Base-by-base conservation (phyloP, 2,113 vertebrate species). In the Cyphomyrus discorhynchus region DNA sequence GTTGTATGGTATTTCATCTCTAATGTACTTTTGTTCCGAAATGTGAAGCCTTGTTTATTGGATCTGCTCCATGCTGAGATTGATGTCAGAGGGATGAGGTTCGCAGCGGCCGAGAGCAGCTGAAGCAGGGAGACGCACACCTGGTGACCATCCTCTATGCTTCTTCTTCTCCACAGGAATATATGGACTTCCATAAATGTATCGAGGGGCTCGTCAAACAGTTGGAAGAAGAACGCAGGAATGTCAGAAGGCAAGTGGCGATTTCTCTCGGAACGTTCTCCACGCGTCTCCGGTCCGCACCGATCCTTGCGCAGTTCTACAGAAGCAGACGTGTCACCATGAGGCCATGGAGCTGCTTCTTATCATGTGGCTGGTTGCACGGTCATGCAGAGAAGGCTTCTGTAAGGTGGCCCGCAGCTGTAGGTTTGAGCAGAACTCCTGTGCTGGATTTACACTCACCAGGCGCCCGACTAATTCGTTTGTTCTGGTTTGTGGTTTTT, bases 141-240 rank as follows among this genome's bases (percentile, higher is more conserved):
- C 53, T 77, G 46, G 77, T 66, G 31, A 86, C 27, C 7, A 27
- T 0, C 49, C 77, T 24, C 10, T 89, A 5, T 80, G 49, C 2
- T 93, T 80, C 35, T 89, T 93, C 89, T 92, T 87, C 90, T 91
- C 21, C 52, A 47, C 94, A 98, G 97, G 98, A 97, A 90, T 97
- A 97, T 92, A 97, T 97, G 97, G 97, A 97, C 47, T 96, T 97
- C 89, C 97, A 97, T 94, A 97, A 96, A 92, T 97, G 97, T 91
- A 96, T 97, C 0, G 96, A 98, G 13, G 96, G 97, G 90, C 95
- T 98, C 42, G 94, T 98, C 89, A 96, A 96, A 80, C 97, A 97
- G 90, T 95, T 98, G 0, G 97, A 98, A 94, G 97, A 97, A 77
- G 97, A 98, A 91, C 96, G 96, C 5, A 94, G 95, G 89, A 97